These are phyloP conservation scores for Cantharis rufa DNA, from an alignment of 2,888 invertebrate species.

Conservation along the genomic window DNA sequence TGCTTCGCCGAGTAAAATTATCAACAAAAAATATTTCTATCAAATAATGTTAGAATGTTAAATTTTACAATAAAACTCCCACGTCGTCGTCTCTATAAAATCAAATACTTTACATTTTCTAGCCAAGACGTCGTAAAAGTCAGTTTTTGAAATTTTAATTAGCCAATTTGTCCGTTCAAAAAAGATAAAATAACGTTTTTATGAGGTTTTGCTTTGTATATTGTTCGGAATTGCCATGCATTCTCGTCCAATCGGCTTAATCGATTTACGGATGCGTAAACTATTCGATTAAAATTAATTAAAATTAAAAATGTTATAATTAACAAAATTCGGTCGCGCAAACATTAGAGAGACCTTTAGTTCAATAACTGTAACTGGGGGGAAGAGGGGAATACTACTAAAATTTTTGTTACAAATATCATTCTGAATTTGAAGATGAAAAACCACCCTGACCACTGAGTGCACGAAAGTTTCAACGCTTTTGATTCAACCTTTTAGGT, in stretches of 20 bases:
- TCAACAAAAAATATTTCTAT: neutral
- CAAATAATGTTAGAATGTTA: neutral
- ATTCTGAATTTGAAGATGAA: too few relatives aligned
- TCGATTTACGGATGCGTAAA: neutral
- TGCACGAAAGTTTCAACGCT: too few relatives aligned
- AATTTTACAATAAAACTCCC: neutral
- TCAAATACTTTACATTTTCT: neutral
- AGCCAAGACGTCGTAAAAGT: neutral
- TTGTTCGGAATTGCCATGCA: neutral
- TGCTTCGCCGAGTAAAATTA: neutral
- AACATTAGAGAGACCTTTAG: too few relatives aligned
- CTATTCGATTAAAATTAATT: too few relatives aligned
- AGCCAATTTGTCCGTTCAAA: neutral
- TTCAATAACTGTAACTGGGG: too few relatives aligned
- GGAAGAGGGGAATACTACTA: too few relatives aligned
- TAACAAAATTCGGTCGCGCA: too few relatives aligned
- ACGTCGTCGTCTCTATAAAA: neutral
- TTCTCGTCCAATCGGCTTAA: neutral
- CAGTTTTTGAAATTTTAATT: neutral
- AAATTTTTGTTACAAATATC: too few relatives aligned
- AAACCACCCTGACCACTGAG: too few relatives aligned
- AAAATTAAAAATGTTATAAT: too few relatives aligned
- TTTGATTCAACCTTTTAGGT: too few relatives aligned
- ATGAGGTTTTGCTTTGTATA: neutral
- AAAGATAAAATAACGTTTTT: neutral